A percentile compares a stretch with the other conserved stretches of the same genome.
phyloP scores from a whole-genome alignment of 2,113 vertebrate genomes.

The Rhabdornis inornatus region DNA sequence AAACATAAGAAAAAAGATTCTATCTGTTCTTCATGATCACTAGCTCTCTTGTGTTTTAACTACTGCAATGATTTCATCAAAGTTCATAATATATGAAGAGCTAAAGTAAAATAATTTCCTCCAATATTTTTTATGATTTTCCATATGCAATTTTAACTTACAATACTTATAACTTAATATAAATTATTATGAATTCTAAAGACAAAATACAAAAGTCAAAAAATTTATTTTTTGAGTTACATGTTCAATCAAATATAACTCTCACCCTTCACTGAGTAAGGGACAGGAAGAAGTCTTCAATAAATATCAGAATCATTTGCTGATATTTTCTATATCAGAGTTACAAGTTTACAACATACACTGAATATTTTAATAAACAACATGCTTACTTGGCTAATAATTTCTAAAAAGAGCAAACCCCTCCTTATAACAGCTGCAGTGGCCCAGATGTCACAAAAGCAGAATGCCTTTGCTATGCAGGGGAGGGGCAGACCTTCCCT shows the following conservation, averaged over 20 bases:
- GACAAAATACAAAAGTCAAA: not conserved
- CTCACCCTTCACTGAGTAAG: not conserved
- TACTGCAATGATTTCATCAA: not conserved
- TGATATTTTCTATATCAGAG: not conserved
- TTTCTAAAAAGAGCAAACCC: constrained; percentile 42
- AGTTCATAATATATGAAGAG: not conserved
- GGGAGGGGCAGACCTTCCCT: not conserved
- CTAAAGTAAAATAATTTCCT: not conserved
- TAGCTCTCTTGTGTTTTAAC: not conserved
- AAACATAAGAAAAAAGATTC: not conserved
- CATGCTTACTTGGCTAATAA: constrained; percentile 12
- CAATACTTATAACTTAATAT: not conserved
- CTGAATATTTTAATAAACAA: not conserved
- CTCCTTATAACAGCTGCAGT: constrained; percentile 47
- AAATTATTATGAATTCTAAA: not conserved
- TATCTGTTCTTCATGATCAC: not conserved
- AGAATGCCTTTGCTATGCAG: constrained; percentile 16
- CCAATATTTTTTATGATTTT: not conserved
- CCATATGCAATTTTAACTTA: not conserved
- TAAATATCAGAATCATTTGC: not conserved
- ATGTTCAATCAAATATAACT: not conserved
- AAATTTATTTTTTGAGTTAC: not conserved
- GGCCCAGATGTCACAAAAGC: constrained; percentile 20
- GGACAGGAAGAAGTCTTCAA: not conserved
- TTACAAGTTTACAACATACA: not conserved